Evolutionary conservation across 2,113 vertebrate genomes (phyloP).

Genomic region (Phylloscopus trochilus): DNA sequence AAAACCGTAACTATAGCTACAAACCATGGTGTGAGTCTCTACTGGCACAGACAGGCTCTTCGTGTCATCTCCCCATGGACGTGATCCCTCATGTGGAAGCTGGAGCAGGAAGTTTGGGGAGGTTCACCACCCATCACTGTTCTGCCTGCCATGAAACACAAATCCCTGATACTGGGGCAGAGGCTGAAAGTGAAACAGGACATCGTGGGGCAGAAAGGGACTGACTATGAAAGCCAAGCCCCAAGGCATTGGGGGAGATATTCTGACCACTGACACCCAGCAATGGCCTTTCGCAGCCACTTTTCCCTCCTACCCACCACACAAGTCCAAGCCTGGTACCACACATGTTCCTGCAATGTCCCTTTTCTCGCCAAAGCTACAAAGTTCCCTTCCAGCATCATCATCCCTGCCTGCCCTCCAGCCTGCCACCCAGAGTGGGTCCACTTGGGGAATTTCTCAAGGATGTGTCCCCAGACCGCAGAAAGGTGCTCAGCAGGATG

Average conservation of each 20-base stretch:
- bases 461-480: background rate
- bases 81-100: rapidly evolving
- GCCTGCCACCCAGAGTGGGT: background rate
- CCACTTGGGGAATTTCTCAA: background rate
- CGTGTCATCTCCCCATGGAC: rapidly evolving
- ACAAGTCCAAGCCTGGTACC: too few relatives aligned
- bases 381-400: background rate
- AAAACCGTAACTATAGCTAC: background rate
- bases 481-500: background rate
- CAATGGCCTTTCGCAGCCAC: background rate
- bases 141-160: background rate
- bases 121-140: background rate
- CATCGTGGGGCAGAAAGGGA: background rate
- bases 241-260: background rate
- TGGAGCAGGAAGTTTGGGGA: background rate
- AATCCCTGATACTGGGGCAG: rapidly evolving
- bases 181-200: background rate
- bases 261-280: background rate
- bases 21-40: background rate
- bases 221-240: background rate
- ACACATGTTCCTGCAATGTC: background rate
- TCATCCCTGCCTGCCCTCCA: background rate
- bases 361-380: background rate
- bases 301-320: background rate
- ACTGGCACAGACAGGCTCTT: background rate